These are phyloP conservation scores for Peucedramus taeniatus DNA, from an alignment of 2,113 vertebrate species.

Conservation along the genomic window DNA sequence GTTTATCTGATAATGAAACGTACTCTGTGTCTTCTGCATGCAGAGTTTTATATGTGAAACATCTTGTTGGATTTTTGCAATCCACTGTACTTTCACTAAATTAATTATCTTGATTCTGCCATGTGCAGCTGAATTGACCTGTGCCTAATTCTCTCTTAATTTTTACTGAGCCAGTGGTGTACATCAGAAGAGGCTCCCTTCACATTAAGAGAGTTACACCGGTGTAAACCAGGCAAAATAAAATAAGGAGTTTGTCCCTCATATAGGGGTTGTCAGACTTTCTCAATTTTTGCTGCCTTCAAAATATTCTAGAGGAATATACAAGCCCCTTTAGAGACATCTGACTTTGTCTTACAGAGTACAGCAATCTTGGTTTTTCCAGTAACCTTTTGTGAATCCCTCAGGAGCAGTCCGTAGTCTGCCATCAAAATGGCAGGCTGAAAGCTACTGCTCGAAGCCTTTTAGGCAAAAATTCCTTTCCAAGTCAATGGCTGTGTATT, in stretches of 20 bases:
- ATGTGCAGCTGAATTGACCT: background rate
- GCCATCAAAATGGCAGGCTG: conserved; percentile 12
- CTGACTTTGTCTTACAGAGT: background rate
- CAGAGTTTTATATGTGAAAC: background rate
- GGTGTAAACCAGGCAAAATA: background rate
- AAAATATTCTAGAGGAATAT: background rate
- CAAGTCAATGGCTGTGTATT: conserved; percentile 28
- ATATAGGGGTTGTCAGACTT: background rate
- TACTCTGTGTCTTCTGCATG: background rate
- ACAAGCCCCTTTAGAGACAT: background rate
- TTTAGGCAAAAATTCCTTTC: conserved; percentile 42
- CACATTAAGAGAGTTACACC: background rate
- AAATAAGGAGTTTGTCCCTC: background rate
- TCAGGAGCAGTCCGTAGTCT: background rate
- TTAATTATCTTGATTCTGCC: background rate
- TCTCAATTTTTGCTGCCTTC: background rate
- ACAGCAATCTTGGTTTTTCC: background rate
- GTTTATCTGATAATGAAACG: conserved; percentile 10
- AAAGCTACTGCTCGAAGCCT: background rate
- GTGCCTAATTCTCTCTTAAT: background rate
- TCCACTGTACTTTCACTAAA: background rate
- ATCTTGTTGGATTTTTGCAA: background rate
- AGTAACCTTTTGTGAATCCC: conserved; percentile 24
- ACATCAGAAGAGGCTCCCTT: background rate
- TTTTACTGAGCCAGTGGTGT: background rate